Percentiles rank a stretch among this genome's conserved stretches.
Evolutionary conservation across 2,113 vertebrate species (phyloP).

Genomic region (Indicator indicator): DNA sequence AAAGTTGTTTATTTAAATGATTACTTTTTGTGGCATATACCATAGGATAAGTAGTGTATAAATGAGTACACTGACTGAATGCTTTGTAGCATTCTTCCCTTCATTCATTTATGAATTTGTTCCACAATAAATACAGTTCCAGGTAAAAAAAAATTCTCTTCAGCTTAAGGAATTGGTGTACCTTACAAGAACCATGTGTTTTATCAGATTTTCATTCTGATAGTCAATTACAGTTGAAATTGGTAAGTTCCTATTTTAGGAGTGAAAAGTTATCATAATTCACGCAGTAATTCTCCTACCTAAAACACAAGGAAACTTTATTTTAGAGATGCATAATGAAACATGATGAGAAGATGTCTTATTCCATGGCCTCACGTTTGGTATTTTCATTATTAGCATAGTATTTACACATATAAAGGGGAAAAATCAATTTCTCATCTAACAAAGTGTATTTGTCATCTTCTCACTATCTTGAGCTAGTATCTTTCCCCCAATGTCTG

Average conservation of each 20-base stretch:
- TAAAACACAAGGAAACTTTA: neutral
- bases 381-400: neutral
- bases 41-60: constrained; percentile 16
- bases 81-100: neutral
- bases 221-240: neutral
- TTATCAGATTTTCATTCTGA: neutral
- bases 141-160: neutral
- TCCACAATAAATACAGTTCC: neutral
- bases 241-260: neutral
- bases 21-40: constrained; percentile 7
- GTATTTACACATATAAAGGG: neutral
- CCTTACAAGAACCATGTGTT: neutral
- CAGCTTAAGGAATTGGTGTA: neutral
- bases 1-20: constrained; percentile 54
- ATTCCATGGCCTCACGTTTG: neutral
- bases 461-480: neutral
- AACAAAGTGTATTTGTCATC: neutral
- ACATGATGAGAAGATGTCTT: neutral
- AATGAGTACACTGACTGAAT: constrained; percentile 3
- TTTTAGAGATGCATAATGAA: neutral
- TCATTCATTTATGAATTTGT: constrained; percentile 23
- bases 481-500: neutral
- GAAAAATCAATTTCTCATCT: neutral
- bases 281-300: neutral
- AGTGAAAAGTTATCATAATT: constrained; percentile 3